These are phyloP conservation scores for Acleris emargana DNA, from an alignment of 2,888 invertebrate species.

Conservation along the genomic window DNA sequence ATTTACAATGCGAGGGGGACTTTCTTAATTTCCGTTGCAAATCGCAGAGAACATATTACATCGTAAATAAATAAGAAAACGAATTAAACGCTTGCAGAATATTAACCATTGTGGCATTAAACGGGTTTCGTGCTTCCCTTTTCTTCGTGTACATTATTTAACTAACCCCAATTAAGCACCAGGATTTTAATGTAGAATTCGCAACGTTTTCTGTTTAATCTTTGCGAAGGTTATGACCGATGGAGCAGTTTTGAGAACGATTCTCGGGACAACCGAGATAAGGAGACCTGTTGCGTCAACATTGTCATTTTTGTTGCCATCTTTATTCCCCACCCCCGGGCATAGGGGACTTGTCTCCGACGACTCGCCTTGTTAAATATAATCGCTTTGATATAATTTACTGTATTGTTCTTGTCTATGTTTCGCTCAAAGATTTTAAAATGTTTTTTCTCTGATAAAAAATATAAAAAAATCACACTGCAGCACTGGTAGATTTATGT, in stretches of 20 bases:
- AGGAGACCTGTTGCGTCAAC: slow-evolving; percentile 49
- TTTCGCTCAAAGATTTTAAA: too few species aligned
- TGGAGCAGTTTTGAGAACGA: slow-evolving; percentile 21
- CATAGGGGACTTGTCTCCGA: slow-evolving; percentile 29
- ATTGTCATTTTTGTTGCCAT: slow-evolving; percentile 47
- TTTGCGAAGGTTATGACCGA: slow-evolving; percentile 20
- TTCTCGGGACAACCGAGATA: slow-evolving; percentile 34
- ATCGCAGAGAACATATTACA: slow-evolving; percentile 43
- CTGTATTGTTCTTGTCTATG: too few species aligned
- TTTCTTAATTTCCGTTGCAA: slow-evolving; percentile 52
- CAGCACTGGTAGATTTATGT: too few species aligned
- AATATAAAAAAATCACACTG: too few species aligned
- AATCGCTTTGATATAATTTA: slow-evolving; percentile 15
- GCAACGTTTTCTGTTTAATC: not conserved
- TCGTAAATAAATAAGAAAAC: slow-evolving; percentile 37
- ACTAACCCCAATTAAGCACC: too few species aligned
- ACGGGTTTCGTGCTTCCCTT: not conserved
- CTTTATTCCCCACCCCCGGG: slow-evolving; percentile 40
- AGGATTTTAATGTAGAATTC: too few species aligned
- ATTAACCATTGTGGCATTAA: slow-evolving; percentile 19
- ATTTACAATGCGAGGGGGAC: slow-evolving; percentile 50
- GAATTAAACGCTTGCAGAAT: slow-evolving; percentile 27
- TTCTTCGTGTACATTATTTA: not conserved
- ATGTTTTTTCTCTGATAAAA: too few species aligned
- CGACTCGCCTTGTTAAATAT: slow-evolving; percentile 15